Conservation (phyloP, 2,888 invertebrate species). For the Diaperis boleti region DNA sequence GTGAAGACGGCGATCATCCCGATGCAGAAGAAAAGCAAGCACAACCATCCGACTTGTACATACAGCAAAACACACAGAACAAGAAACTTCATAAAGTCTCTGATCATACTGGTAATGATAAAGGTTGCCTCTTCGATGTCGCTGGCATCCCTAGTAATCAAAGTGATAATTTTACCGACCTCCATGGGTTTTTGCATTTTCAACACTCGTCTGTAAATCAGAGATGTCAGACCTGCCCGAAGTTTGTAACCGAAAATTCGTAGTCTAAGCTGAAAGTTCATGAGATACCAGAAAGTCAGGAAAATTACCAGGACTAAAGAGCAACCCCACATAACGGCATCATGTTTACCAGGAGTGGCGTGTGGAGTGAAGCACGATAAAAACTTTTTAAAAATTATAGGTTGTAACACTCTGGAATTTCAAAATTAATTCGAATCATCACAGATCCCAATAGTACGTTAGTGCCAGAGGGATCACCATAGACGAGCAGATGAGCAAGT, state of each 20-base stretch:
- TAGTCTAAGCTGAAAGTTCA: neutral
- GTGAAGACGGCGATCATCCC: neutral
- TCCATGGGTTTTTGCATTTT: constrained; percentile 69
- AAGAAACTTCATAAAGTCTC: constrained; percentile 86
- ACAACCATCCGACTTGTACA: constrained; percentile 63
- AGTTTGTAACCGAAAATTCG: constrained; percentile 81
- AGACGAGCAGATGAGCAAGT: neutral
- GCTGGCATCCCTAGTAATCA: constrained; percentile 92
- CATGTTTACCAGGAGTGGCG: neutral
- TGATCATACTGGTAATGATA: constrained; percentile 91
- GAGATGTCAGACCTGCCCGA: constrained; percentile 82
- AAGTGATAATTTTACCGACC: constrained; percentile 81
- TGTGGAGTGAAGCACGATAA: neutral
- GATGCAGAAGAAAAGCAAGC: neutral
- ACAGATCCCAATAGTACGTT: neutral
- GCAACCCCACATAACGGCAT: neutral
- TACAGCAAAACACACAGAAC: constrained; percentile 85
- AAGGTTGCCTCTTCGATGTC: constrained; percentile 89
- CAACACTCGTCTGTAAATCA: constrained; percentile 80
- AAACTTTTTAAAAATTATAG: neutral
- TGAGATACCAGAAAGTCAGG: neutral
- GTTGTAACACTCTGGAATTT: neutral
- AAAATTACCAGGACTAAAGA: neutral
- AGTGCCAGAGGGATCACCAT: neutral
- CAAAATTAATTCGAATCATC: neutral